Conservation (phyloP, 2,797 vertebrate genomes). For the Mallotus villosus region DNA sequence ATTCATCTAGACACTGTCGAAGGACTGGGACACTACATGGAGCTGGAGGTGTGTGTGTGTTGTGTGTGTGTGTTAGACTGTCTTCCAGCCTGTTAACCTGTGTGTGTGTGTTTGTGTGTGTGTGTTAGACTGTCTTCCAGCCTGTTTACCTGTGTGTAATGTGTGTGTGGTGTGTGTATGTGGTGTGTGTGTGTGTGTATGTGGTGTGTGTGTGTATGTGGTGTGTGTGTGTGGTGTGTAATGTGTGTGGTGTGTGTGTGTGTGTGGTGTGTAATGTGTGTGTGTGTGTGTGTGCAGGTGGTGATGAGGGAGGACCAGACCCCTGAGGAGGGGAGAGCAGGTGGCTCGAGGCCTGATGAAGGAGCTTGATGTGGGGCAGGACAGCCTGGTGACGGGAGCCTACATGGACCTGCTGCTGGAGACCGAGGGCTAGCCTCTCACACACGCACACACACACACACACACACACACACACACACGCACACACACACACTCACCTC, state of each 20-base stretch:
- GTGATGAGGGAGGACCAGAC: conserved; percentile 78
- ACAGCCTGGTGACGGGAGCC: conserved; percentile 78
- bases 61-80: neutral
- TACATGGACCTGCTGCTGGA: conserved; percentile 82
- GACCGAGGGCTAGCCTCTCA: conserved; percentile 26
- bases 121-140: neutral
- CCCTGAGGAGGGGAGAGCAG: conserved; percentile 69
- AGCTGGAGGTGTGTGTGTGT: conserved; percentile 65
- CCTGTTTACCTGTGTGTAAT: neutral
- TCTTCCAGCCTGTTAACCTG: neutral
- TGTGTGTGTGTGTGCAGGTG: conserved; percentile 70
- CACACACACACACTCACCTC: no score
- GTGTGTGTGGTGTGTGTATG: neutral
- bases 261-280: no score
- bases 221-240: conserved; percentile 6
- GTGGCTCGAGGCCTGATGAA: conserved; percentile 76
- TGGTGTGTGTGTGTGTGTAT: conserved; percentile 2
- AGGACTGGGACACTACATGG: conserved; percentile 81
- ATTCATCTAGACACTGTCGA: conserved; percentile 71
- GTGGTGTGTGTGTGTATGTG: neutral
- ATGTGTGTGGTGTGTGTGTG: conserved; percentile 3
- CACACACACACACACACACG: neutral
- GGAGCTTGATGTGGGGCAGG: conserved; percentile 67
- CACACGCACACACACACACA: conserved; percentile 19
- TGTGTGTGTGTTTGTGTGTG: conserved; percentile 17